Percentiles rank a stretch among this genome's conserved stretches.
These are phyloP conservation scores for Augochlorella aurata DNA, from an alignment of 2,888 invertebrate genomes.

Conservation along the genomic window DNA sequence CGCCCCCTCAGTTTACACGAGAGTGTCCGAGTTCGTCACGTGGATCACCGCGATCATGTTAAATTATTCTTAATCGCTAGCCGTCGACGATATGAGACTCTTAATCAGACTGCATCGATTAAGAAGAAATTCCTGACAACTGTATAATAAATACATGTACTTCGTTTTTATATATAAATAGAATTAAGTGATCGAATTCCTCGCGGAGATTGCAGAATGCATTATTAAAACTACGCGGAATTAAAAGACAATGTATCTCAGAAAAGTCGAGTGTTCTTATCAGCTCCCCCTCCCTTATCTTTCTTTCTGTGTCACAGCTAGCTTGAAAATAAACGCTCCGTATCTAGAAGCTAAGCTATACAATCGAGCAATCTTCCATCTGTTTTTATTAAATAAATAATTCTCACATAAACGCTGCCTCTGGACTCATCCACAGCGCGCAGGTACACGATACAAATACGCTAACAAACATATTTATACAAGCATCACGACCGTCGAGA, in stretches of 20 bases:
- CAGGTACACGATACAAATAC: not conserved
- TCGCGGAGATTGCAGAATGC: not conserved
- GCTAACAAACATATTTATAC: constrained; percentile 41
- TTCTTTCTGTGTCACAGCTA: not conserved
- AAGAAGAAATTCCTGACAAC: not conserved
- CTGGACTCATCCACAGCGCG: not conserved
- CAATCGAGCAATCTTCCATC: not conserved
- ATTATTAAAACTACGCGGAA: not conserved
- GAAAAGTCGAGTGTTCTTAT: not conserved
- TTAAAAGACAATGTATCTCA: not conserved
- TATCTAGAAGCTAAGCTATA: not conserved
- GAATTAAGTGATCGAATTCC: not conserved
- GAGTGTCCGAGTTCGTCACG: constrained; percentile 76
- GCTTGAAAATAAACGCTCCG: not conserved
- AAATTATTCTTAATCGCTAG: constrained; percentile 34
- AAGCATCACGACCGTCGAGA: not conserved
- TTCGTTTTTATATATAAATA: not conserved
- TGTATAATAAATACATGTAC: not conserved
- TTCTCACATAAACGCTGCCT: constrained; percentile 10
- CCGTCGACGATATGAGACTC: not conserved
- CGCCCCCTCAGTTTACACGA: constrained; percentile 79
- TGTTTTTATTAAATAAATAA: constrained; percentile 57
- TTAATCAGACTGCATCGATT: not conserved
- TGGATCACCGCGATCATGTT: constrained; percentile 74
- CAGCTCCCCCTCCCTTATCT: not conserved